phyloP scores from a whole-genome alignment of 2,113 vertebrate genomes.

The Nycticryphes semicollaris region DNA sequence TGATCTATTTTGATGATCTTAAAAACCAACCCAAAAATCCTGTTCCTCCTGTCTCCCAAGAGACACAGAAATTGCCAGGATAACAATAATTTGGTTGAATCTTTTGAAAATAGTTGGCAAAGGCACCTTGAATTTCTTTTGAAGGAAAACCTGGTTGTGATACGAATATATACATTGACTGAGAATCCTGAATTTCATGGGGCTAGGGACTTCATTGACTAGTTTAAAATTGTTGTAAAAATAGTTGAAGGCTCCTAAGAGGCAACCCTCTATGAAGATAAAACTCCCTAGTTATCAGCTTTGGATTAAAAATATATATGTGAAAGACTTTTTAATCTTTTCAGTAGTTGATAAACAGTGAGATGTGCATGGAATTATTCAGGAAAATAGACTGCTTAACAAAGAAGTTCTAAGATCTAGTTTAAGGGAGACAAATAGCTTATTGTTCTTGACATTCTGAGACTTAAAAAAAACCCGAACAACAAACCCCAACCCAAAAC shows the following conservation, averaged over 20 bases:
- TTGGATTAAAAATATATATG: not conserved
- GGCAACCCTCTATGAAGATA: not conserved
- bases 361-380: not conserved
- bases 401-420: not conserved
- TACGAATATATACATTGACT: not conserved
- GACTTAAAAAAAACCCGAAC: not conserved
- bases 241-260: not conserved
- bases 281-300: not conserved
- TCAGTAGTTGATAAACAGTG: not conserved
- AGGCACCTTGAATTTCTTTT: not conserved
- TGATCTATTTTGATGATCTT: not conserved
- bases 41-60: not conserved
- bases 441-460: not conserved
- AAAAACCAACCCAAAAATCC: not conserved
- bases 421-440: not conserved
- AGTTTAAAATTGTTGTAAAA: not conserved
- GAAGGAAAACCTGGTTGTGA: not conserved
- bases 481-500: not conserved
- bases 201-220: not conserved
- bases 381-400: not conserved
- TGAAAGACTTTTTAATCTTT: not conserved
- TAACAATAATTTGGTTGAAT: not conserved
- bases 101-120: not conserved
- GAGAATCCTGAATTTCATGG: not conserved
- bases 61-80: not conserved